These are phyloP conservation scores for Vombatus ursinus DNA, from an alignment of 2,113 vertebrate species.

Conservation along the genomic window DNA sequence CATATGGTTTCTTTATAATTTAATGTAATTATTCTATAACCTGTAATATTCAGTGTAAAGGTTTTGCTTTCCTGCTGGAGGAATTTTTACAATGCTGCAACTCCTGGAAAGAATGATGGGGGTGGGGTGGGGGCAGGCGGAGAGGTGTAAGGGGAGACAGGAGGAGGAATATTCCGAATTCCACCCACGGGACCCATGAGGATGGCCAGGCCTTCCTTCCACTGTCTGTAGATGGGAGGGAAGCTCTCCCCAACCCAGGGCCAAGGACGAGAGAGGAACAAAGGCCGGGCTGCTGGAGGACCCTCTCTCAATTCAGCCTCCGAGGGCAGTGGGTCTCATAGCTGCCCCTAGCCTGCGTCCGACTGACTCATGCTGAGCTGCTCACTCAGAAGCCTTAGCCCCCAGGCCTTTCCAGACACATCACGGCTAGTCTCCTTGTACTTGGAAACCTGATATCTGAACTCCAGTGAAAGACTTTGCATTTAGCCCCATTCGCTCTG, in stretches of 20 bases:
- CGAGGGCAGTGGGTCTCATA: not conserved
- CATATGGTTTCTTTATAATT: not conserved
- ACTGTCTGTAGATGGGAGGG: not conserved
- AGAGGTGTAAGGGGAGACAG: not conserved
- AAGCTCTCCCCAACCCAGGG: not conserved
- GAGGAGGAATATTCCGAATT: not conserved
- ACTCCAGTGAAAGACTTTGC: not conserved
- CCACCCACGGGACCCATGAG: not conserved
- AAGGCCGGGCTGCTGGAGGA: not conserved
- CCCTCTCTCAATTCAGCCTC: not conserved
- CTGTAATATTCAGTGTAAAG: not conserved
- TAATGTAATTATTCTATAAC: constrained; percentile 11
- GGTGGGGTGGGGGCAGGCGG: not conserved
- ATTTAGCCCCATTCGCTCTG: not conserved
- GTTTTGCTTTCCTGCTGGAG: not conserved
- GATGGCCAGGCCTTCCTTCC: not conserved
- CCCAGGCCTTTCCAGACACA: not conserved
- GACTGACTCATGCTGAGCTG: not conserved
- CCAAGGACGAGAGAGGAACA: not conserved
- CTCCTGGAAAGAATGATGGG: not conserved
- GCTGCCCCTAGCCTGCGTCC: not conserved
- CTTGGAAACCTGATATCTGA: not conserved
- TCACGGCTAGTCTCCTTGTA: too few relatives aligned
- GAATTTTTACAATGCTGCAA: not conserved
- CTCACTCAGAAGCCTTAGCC: too few relatives aligned